Evolutionary conservation across 2,113 vertebrate species (phyloP).

Genomic region (Pseudorhombus dupliciocellatus): DNA sequence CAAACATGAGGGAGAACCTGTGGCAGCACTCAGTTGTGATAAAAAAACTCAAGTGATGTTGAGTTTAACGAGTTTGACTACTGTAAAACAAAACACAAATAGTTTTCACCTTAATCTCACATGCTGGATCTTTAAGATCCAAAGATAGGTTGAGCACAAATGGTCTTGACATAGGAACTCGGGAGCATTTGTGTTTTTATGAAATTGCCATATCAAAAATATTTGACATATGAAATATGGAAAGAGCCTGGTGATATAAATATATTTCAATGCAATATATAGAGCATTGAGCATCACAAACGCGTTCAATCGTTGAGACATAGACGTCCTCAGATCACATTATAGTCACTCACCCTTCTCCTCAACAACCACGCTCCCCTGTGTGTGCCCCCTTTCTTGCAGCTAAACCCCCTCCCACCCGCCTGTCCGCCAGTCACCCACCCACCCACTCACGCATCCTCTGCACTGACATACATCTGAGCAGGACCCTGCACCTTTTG

Average conservation of each 20-base stretch:
- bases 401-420: conserved; percentile 8
- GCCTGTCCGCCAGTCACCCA: not conserved
- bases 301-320: not conserved
- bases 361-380: conserved; percentile 38
- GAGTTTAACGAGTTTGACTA: no score
- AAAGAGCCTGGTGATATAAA: not conserved
- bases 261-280: not conserved
- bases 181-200: not conserved
- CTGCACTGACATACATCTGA: conserved; percentile 70
- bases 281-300: not conserved
- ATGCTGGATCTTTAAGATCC: no score
- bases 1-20: no score
- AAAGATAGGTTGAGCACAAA: not conserved
- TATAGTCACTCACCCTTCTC: conserved; percentile 27
- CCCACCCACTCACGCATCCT: conserved; percentile 22
- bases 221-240: not conserved
- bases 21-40: no score
- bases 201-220: not conserved
- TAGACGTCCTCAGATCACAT: conserved; percentile 12
- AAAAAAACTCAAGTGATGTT: no score
- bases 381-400: conserved; percentile 29
- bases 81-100: no score
- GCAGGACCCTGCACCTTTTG: conserved; percentile 77
- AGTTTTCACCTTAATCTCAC: no score
- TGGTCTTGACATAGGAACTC: not conserved